Evolutionary conservation across 2,888 invertebrate genomes (phyloP).

Genomic region (Volucella zonaria): DNA sequence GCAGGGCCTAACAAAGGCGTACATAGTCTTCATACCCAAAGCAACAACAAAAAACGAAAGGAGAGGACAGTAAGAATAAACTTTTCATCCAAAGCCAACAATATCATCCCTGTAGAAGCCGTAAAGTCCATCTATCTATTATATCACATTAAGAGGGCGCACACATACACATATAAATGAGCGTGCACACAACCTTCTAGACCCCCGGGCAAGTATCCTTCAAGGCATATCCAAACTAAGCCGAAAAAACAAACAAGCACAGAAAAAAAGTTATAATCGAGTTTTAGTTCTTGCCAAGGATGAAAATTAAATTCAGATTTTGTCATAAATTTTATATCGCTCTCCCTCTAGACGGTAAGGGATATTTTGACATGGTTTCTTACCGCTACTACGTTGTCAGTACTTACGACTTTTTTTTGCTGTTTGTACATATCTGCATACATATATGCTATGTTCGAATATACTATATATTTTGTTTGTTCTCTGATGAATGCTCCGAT

Average conservation of each 20-base stretch:
- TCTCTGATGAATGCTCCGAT: too few relatives aligned
- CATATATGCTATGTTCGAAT: too few relatives aligned
- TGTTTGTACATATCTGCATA: too few relatives aligned
- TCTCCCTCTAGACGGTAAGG: constrained; percentile 36
- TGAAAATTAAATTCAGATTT: constrained; percentile 72
- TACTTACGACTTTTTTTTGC: too few relatives aligned
- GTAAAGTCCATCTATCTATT: constrained; percentile 46
- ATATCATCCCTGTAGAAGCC: not conserved
- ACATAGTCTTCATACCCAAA: constrained; percentile 35
- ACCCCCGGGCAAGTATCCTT: constrained; percentile 37
- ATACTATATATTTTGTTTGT: too few relatives aligned
- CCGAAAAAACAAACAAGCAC: constrained; percentile 37
- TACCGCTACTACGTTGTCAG: not conserved
- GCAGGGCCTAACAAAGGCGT: constrained; percentile 56
- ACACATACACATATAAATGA: constrained; percentile 4
- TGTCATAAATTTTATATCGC: constrained; percentile 70
- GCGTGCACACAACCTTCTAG: constrained; percentile 4
- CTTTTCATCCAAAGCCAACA: constrained; percentile 35
- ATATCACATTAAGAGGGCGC: constrained; percentile 29
- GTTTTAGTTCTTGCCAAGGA: constrained; percentile 65
- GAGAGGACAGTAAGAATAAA: constrained; percentile 43
- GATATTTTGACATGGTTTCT: constrained; percentile 16
- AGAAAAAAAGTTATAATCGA: constrained; percentile 66
- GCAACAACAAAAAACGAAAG: constrained; percentile 29
- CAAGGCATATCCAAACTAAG: constrained; percentile 48